phyloP scores from a whole-genome alignment of 2,113 vertebrate genomes.

The Notiomystis cincta region DNA sequence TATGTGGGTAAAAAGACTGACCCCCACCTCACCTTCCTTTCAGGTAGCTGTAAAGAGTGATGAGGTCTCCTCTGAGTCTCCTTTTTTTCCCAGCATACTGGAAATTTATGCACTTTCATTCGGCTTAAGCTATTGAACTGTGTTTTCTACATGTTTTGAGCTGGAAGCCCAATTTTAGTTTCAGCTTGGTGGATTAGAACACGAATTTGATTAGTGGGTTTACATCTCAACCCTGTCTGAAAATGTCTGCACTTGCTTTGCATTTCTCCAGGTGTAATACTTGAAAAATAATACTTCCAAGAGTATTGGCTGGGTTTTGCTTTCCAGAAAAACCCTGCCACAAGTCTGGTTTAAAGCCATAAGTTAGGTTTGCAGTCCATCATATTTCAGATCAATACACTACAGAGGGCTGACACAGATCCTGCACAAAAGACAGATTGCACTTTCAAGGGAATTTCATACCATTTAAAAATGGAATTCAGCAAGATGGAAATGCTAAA shows the following conservation, averaged over 20 bases:
- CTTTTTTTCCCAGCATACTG: neutral
- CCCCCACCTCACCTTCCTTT: neutral
- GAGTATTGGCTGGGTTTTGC: neutral
- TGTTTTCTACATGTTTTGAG: neutral
- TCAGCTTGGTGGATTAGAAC: neutral
- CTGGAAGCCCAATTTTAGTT: neutral
- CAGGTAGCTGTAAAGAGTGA: neutral
- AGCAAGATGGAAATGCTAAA: constrained; percentile 44
- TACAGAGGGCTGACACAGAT: neutral
- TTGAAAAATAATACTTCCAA: neutral
- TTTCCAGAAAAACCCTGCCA: neutral
- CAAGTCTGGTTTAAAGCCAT: neutral
- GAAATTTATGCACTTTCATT: neutral
- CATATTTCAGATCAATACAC: neutral
- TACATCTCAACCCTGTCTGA: neutral
- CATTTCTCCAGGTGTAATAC: neutral
- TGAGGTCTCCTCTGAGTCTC: neutral
- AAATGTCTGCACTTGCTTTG: neutral
- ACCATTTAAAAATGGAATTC: constrained; percentile 44
- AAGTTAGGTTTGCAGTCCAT: neutral
- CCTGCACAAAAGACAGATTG: neutral
- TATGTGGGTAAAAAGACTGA: neutral
- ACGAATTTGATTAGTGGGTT: neutral
- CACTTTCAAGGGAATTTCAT: neutral
- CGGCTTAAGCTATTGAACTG: neutral